A percentile compares a stretch with the other conserved stretches of the same genome.
Evolutionary conservation across 2,797 vertebrate genomes (phyloP).

Genomic region (Psittacula derbiana): DNA sequence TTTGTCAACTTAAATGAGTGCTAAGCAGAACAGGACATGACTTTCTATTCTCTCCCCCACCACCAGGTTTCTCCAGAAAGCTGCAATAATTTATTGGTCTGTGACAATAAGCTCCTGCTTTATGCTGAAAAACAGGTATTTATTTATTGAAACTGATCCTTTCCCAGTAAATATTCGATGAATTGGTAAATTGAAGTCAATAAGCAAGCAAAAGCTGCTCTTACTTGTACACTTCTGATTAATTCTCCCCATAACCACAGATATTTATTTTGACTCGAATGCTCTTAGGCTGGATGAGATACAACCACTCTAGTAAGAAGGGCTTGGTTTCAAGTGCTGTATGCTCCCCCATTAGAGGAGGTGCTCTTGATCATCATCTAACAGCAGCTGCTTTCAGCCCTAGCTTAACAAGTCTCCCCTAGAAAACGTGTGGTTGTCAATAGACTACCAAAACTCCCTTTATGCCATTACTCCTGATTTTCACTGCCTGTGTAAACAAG

Average conservation of each 20-base stretch:
- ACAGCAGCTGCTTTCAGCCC: background rate
- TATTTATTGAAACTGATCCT: background rate
- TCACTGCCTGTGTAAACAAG: background rate
- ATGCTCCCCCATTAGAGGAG: accelerated
- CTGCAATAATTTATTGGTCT: background rate
- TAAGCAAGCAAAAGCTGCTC: background rate
- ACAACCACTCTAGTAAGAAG: background rate
- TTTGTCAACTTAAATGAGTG: background rate
- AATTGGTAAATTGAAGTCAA: background rate
- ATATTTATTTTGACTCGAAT: background rate
- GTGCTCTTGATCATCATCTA: background rate
- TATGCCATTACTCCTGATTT: background rate
- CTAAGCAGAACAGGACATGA: background rate
- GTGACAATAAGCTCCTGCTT: background rate
- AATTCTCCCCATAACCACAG: background rate
- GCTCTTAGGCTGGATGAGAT: background rate
- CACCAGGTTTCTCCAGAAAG: background rate
- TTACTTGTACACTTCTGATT: background rate
- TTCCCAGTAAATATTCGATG: background rate
- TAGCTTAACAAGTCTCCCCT: background rate
- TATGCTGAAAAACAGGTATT: background rate
- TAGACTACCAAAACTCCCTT: background rate
- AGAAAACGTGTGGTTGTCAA: background rate
- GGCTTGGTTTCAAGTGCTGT: background rate
- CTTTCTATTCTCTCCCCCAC: background rate